These are phyloP conservation scores for Lutjanus campechanus DNA, from an alignment of 2,797 vertebrate species.

Conservation along the genomic window DNA sequence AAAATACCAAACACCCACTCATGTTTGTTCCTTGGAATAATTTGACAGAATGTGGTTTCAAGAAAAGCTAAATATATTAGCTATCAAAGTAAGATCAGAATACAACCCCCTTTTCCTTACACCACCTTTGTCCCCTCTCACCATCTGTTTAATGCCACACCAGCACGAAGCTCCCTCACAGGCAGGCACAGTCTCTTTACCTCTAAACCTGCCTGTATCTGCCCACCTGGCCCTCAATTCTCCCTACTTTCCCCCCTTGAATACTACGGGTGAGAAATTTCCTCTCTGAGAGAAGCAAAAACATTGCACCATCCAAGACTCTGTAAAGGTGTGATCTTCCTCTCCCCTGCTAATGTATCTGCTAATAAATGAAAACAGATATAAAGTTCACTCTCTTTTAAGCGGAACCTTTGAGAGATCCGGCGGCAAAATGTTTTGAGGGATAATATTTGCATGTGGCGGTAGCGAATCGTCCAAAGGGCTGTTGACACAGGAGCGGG, in stretches of 20 bases:
- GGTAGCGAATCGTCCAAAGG: constrained; percentile 60
- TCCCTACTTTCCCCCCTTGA: constrained; percentile 10
- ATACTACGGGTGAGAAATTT: constrained; percentile 34
- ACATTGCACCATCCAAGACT: constrained; percentile 45
- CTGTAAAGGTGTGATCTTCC: constrained; percentile 61
- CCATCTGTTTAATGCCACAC: constrained; percentile 46
- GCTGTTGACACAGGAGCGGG: constrained; percentile 68
- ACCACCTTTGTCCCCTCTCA: not conserved
- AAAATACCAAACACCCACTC: no score
- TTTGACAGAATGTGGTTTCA: not conserved
- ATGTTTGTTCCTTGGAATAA: not conserved
- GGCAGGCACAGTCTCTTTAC: not conserved
- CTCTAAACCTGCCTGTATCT: not conserved
- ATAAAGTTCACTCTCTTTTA: constrained; percentile 54
- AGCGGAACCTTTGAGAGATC: constrained; percentile 64
- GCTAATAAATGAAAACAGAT: constrained; percentile 74
- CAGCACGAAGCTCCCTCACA: constrained; percentile 53
- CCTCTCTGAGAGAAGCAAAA: constrained; percentile 56
- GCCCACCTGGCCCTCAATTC: constrained; percentile 15
- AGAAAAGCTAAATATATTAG: constrained; percentile 7
- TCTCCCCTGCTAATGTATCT: constrained; percentile 39
- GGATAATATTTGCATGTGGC: constrained; percentile 76
- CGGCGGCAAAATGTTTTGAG: constrained; percentile 70
- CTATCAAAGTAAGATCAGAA: constrained; percentile 20
- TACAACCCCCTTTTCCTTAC: not conserved